These are phyloP conservation scores for Tetragonula carbonaria DNA, from an alignment of 2,888 invertebrate genomes.

Conservation along the genomic window DNA sequence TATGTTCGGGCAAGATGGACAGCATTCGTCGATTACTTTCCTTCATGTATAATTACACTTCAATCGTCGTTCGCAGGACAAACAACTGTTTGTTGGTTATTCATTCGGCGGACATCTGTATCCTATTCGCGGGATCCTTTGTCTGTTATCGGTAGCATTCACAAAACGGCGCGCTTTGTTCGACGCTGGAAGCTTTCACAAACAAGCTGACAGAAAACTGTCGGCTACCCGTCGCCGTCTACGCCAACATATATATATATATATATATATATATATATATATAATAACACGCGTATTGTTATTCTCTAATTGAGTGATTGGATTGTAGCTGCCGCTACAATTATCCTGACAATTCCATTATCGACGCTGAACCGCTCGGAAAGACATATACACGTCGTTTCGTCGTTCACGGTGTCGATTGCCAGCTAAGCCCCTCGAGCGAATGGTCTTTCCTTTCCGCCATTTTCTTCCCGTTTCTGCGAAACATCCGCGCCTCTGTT, in stretches of 20 bases:
- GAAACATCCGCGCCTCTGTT: not conserved
- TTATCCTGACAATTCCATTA: conserved; percentile 44
- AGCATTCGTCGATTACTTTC: conserved; percentile 48
- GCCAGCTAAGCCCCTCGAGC: not conserved
- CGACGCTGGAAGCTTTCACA: conserved; percentile 59
- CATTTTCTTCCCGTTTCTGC: not conserved
- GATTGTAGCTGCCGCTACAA: conserved; percentile 47
- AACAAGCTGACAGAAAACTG: conserved; percentile 65
- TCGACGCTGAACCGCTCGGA: not conserved
- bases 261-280: too few species aligned
- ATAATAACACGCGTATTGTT: conserved; percentile 55
- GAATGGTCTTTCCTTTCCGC: too few species aligned
- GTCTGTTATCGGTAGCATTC: conserved; percentile 68
- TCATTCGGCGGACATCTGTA: conserved; percentile 62
- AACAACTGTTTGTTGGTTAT: conserved; percentile 48
- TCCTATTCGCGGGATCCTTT: conserved; percentile 63
- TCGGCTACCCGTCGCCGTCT: conserved; percentile 39
- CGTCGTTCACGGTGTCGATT: conserved; percentile 1
- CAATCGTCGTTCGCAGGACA: conserved; percentile 46
- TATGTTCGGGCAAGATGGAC: not conserved
- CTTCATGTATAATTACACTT: conserved; percentile 66
- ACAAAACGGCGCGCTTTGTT: conserved; percentile 68
- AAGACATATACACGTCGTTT: conserved; percentile 12
- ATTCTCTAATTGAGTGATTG: conserved; percentile 62
- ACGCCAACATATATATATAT: conserved; percentile 14